Evolutionary conservation across 1,140 invertebrate genomes (phyloP).

Genomic region (Drosophila sproati): DNA sequence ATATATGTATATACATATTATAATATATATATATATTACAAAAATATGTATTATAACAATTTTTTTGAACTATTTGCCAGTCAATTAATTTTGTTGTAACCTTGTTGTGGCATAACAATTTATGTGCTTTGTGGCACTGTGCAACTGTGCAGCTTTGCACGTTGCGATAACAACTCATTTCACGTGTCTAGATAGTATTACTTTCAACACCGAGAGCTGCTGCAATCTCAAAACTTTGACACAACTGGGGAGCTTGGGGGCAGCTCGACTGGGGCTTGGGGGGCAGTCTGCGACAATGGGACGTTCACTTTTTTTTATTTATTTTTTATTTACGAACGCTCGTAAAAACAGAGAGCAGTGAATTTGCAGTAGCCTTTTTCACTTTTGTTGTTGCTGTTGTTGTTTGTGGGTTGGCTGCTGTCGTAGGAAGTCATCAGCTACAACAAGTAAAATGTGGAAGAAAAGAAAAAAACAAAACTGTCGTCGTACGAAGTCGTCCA

Average conservation of each 20-base stretch:
- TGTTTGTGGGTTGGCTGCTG: slow-evolving; percentile 32
- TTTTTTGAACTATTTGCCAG: too few species aligned
- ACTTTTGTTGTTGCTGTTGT: slow-evolving; percentile 24
- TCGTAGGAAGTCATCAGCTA: slow-evolving; percentile 65
- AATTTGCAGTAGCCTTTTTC: slow-evolving; percentile 63
- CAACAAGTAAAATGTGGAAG: slow-evolving; percentile 1
- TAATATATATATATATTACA: too few species aligned
- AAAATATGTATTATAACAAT: too few species aligned
- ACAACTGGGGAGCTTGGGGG: neutral
- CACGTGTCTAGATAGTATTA: slow-evolving; percentile 81
- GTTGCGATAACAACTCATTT: slow-evolving; percentile 74
- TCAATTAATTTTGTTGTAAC: too few species aligned
- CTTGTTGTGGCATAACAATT: too few species aligned
- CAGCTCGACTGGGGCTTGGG: too few species aligned
- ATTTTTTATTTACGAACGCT: slow-evolving; percentile 60
- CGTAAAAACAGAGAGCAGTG: slow-evolving; percentile 63
- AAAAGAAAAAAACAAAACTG: slow-evolving; percentile 36
- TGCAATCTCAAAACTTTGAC: neutral
- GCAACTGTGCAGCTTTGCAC: slow-evolving; percentile 6
- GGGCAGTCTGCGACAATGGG: neutral
- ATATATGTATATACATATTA: too few species aligned
- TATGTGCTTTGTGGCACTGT: slow-evolving; percentile 45
- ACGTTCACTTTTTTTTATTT: slow-evolving; percentile 44
- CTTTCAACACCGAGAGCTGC: slow-evolving; percentile 32
- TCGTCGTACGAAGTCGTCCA: slow-evolving; percentile 65